Evolutionary conservation across 2,888 invertebrate species (phyloP), one percentile per base, ranked within the genome.

Genomic region (Camptogramma bilineatum): DNA sequence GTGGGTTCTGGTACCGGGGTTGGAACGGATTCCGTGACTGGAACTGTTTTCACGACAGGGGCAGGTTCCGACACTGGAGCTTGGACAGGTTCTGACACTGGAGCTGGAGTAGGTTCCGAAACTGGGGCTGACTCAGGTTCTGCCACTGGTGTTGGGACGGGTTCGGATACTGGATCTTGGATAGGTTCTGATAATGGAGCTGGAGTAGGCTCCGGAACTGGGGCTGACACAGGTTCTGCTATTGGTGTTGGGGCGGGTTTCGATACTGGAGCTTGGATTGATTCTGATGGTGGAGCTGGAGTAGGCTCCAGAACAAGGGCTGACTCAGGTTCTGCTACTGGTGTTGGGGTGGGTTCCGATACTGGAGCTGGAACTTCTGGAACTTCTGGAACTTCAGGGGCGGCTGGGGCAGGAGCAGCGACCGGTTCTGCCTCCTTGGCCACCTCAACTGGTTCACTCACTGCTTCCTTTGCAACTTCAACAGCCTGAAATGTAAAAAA

Each of bases 351-450:
- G 1, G 73, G 53, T 42, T 65, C 68, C 57, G 57, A 28, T 28
- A 31, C 64, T 52, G 68, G 46, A 0, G 51, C 66, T 19, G 70
- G 62, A 13, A 13, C 28, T 28, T 21, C 21, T 4, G 28, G 7
- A 3, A 28, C 28, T 52, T 66, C 75, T 50, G 72, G 62, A 50
- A 64, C 58, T 16, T 66, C 66, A 31, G 69, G 34, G 28, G 61
- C 60, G 7, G 52, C 66, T 39, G 64, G 64, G 2, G 59, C 68
- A 0, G 72, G 58, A n/a, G 70, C 65, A 53, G 70, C 73, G 1
- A 56, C 69, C 1, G 68, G 67, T 1, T 67, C 60, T 4, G 75
- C 79, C 69, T 81, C 80, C 66, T 79, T 76, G 13, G 78, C 80
- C n/a, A 77, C 73, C 71, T 81, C 79, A 7, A 64, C 60, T 0